Base-by-base conservation (phyloP, 2,888 invertebrate species). In the Artemia sinica region DNA sequence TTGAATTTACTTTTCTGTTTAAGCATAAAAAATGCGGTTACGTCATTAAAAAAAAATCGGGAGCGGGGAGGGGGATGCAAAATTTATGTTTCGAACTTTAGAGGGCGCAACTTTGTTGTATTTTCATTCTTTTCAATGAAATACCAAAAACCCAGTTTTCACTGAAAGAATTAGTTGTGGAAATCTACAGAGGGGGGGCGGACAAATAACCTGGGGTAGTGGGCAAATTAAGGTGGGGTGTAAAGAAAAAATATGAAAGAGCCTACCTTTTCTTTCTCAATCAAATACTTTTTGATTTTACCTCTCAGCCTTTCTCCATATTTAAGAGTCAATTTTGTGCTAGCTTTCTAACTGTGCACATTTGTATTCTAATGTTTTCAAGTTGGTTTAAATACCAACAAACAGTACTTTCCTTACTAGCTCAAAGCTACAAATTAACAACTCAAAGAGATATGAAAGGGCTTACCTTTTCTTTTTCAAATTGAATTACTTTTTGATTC, bases 401-500 rank as follows among this genome's bases (percentile, higher is more conserved):
- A 58, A 13, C 58, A n/a, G n/a, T 58, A 14, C 14, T 58, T 58
- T 58, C 14, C 58, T 58, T 14, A n/a, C 58, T n/a, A 58, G 58
- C 4, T 58, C 58, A 58, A n/a, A n/a, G n/a, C n/a, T 1, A 28
- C 28, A 28, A 28, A 28, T 28, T 52, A 52, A 52, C 3, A 52
- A 13, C 2, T 52, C 13, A 52, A n/a, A n/a, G 52, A n/a, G 3
- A n/a, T 52, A 52, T n/a, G 52, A 58, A 14, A 13, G 13, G 8
- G 58, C 58, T 10, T 58, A 58, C 58, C 18, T 58, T 58, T 18
- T 58, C 14, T 18, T 58, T 58, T 18, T 58, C 14, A 58, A 18
- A 58, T 10, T 14, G 11, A 58, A 58, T n/a, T 18, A 58, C 58
- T 14, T 58, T n/a, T n/a, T 58, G 58, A 9, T 58, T n/a, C 8